Evolutionary conservation across 1,140 invertebrate species (phyloP), one percentile per base, ranked within the genome.

Genomic region (Tribolium castaneum): DNA sequence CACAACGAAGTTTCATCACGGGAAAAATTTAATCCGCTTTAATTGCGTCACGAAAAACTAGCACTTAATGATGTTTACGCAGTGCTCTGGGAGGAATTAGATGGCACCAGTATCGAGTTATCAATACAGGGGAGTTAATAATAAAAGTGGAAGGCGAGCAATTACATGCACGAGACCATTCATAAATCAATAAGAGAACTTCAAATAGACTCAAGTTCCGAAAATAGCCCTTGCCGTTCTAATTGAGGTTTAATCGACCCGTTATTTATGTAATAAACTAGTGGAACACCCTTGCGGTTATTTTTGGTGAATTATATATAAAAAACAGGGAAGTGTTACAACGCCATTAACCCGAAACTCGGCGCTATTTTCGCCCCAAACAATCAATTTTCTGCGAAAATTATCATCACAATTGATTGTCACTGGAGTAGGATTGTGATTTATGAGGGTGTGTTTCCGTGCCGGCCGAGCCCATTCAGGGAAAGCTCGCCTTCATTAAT

Each of bases 161-260:
- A 52, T 73, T 73, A 73, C 71, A 73, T 35, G 71, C 71, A 73
- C 71, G 71, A 73, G 71, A 73, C 71, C 49, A 35, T 12, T 30
- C 70, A 34, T 73, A 54, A 73, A 73, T 73, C 71, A 54, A 73
- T 73, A 73, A 70, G 22, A 59, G 25, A 66, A 66, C 71, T 52
- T 54, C 51, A 73, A 73, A 73, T 52, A 73, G 71, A 51, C 19
- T 54, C 22, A 34, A 13, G 30, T 54, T 51, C 71, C 45, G 52
- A 73, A 73, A 73, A 73, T 73, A 73, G 59, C 59, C 59, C 59
- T 59, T 66, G 59, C 30, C 19, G 59, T 39, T 66, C 59, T 66
- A 66, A 66, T 66, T 66, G 59, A 30, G 59, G 59, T 14, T 35
- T 66, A 66, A 66, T 66, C 59, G 59, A 66, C 59, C 59, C 59